Evolutionary conservation across 1,140 invertebrate genomes (phyloP).

Genomic region (Drosophila malerkotliana): DNA sequence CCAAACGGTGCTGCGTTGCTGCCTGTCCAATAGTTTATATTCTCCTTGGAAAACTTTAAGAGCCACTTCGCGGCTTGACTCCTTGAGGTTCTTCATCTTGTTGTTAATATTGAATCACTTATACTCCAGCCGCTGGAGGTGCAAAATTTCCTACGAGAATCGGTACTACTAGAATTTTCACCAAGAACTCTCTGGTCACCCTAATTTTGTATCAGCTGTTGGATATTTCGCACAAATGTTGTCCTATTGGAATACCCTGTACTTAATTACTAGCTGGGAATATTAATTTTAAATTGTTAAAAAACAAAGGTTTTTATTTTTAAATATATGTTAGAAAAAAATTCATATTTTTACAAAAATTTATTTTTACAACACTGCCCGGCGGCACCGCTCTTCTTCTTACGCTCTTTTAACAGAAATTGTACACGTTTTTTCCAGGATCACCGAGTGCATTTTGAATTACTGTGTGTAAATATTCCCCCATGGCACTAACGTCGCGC

Average conservation of each 20-base stretch:
- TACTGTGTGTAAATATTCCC: not conserved
- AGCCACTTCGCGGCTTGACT: constrained; percentile 30
- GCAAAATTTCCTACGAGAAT: not conserved
- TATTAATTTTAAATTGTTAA: no score
- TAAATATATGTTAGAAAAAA: no score
- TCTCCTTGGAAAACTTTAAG: constrained; percentile 49
- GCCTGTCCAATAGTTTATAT: constrained; percentile 41
- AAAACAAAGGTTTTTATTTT: no score
- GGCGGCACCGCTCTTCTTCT: constrained; percentile 48
- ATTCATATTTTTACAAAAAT: not conserved
- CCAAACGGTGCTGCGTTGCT: constrained; percentile 57
- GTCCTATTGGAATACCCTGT: no score
- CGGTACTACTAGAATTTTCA: not conserved
- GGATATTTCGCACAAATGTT: no score
- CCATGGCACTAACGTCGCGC: constrained; percentile 97
- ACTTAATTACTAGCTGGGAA: no score
- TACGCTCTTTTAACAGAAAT: constrained; percentile 54
- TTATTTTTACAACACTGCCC: constrained; percentile 28
- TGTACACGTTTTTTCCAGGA: constrained; percentile 75
- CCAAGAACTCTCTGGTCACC: not conserved
- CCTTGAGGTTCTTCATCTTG: not conserved
- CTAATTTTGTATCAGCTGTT: not conserved
- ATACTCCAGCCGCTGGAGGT: not conserved
- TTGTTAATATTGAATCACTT: not conserved
- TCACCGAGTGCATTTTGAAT: constrained; percentile 32